phyloP scores from a whole-genome alignment of 2,797 vertebrate genomes.

The Xenopus petersii region DNA sequence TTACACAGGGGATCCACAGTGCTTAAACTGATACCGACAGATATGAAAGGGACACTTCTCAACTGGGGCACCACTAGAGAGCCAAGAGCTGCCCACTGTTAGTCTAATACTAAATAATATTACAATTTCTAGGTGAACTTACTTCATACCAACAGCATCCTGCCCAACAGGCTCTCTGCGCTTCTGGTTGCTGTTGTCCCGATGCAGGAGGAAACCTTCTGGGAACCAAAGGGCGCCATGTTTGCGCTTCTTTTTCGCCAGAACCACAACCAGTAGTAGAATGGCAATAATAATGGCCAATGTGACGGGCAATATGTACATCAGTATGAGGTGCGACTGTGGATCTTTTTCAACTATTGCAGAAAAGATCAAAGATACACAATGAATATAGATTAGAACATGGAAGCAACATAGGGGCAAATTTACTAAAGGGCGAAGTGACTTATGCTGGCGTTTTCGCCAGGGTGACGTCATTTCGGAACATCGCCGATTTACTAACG shows the following conservation, averaged over 20 bases:
- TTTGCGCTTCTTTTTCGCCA: constrained; percentile 79
- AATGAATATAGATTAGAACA: neutral
- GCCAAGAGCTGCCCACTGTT: too few relatives aligned
- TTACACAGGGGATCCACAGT: too few relatives aligned
- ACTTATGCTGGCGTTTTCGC: too few relatives aligned
- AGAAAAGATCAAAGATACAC: neutral
- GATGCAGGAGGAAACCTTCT: constrained; percentile 54
- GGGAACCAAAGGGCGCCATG: constrained; percentile 62
- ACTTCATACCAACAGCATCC: constrained; percentile 82
- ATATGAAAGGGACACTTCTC: too few relatives aligned
- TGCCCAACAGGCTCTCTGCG: constrained; percentile 80
- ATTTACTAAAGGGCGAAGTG: too few relatives aligned
- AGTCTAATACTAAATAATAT: too few relatives aligned
- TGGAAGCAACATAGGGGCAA: neutral
- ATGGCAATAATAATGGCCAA: constrained; percentile 80
- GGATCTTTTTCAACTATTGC: constrained; percentile 57
- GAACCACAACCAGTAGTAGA: constrained; percentile 83
- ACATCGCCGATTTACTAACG: too few relatives aligned
- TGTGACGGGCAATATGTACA: constrained; percentile 79
- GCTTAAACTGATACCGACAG: too few relatives aligned
- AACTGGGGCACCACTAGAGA: too few relatives aligned
- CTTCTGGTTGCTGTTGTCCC: constrained; percentile 66
- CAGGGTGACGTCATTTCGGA: too few relatives aligned
- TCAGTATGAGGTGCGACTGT: constrained; percentile 29
- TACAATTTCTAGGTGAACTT: constrained; percentile 61